Conservation (phyloP, 2,797 vertebrate species). For the Karalla daura region DNA sequence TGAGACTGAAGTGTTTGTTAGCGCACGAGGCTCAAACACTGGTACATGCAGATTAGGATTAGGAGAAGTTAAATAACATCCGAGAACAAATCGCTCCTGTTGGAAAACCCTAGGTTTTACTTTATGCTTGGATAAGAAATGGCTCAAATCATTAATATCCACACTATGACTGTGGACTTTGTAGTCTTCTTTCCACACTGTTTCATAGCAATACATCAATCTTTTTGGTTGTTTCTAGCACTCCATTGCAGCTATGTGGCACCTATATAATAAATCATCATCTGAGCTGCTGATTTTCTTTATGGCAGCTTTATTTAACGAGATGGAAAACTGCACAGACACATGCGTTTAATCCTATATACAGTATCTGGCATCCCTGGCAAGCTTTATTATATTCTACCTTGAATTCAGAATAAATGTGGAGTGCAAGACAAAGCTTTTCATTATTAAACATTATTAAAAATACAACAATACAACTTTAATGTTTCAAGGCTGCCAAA, state of each 20-base stretch:
- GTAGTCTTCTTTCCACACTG: too few species aligned
- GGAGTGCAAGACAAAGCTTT: not conserved
- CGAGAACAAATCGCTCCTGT: not conserved
- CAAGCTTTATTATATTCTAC: not conserved
- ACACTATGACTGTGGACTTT: too few species aligned
- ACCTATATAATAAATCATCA: not conserved
- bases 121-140: too few species aligned
- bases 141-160: too few species aligned
- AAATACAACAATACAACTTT: constrained; percentile 31
- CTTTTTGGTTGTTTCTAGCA: not conserved
- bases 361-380: not conserved
- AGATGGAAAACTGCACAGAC: not conserved
- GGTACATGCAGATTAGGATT: not conserved
- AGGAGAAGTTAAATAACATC: not conserved
- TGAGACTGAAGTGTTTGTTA: not conserved
- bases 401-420: not conserved
- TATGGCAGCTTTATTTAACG: not conserved
- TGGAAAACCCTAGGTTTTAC: too few species aligned
- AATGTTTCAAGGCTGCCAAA: constrained; percentile 34
- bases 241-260: not conserved
- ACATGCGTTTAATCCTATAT: not conserved
- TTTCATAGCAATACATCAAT: too few species aligned
- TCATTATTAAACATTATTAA: not conserved
- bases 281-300: not conserved
- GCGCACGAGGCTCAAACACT: not conserved